Percentiles rank a stretch among this genome's conserved stretches.
Evolutionary conservation across 2,797 vertebrate genomes (phyloP).

Genomic region (Pseudochirops cupreus): DNA sequence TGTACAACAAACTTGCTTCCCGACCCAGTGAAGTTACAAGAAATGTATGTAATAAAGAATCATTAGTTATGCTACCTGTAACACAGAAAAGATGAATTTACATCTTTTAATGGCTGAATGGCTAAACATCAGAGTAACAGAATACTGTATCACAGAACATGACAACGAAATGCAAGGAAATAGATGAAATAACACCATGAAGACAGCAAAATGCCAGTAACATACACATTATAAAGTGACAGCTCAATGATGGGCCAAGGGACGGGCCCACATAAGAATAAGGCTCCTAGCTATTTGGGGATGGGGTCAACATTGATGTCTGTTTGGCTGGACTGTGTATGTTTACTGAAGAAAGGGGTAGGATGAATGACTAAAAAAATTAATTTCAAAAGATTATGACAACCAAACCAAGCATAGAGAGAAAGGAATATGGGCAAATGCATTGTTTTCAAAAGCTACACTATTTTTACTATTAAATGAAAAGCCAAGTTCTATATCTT

Average conservation of each 20-base stretch:
- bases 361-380: not conserved
- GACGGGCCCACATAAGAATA: not conserved
- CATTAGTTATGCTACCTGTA: not conserved
- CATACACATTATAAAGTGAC: not conserved
- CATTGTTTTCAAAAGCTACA: not conserved
- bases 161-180: not conserved
- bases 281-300: not conserved
- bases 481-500: not conserved
- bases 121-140: not conserved
- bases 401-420: not conserved
- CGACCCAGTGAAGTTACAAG: not conserved
- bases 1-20: not conserved
- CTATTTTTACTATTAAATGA: not conserved
- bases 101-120: not conserved
- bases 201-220: not conserved
- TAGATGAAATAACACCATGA: not conserved
- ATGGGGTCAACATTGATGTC: no score
- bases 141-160: not conserved
- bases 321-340: not conserved
- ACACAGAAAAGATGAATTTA: not conserved
- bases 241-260: not conserved
- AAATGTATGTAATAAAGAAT: not conserved
- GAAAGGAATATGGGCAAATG: not conserved
- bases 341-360: not conserved
- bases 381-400: not conserved